Base-by-base conservation (phyloP, 2,113 vertebrate genomes). In the Pituophis catenifer region DNA sequence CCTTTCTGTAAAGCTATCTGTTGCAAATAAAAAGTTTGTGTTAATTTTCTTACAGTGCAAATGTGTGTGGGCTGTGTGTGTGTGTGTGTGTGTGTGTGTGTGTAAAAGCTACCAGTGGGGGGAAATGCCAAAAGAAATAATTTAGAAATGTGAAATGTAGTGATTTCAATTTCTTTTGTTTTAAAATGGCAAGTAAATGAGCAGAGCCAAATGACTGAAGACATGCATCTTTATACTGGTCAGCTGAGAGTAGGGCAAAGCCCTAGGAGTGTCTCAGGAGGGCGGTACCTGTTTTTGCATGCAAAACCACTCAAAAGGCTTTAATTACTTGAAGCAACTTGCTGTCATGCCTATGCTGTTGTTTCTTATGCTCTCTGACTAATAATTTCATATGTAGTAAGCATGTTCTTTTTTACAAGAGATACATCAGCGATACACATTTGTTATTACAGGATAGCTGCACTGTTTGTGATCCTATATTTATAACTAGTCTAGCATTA, bases 31-130 rank as follows among this genome's bases (percentile, higher is more conserved):
- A 75, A 33, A 70, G 26, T n/a, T n/a, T 29, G 3, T 50, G 29
- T 65, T 52, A 8, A 90, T 65, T 59, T 24, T 90, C 8, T 50
- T 21, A 19, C 26, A 58, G 57, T 58, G 57, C 19, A 58, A 58
- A 58, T 21, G 19, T 58, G 19, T 75, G 50, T 54, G 10, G 62
- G 55, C 15, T 13, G 26, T 53, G n/a, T n/a, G n/a, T n/a, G n/a
- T n/a, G n/a, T n/a, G n/a, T n/a, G n/a, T n/a, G n/a, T n/a, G n/a
- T n/a, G 5, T 48, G 52, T 65, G 29, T 13, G 50, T n/a, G 1
- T 70, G 93, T 86, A 52, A 96, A 88, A 89, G 94, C 59, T 5
- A n/a, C 44, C 10, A 50, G 13, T 91, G n/a, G 57, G 57, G 55
- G 21, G 53, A 58, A 58, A 58, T 6, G 57, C 57, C 19, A 58